Conservation (phyloP, 2,797 vertebrate species). For the Crocidura indochinensis region DNA sequence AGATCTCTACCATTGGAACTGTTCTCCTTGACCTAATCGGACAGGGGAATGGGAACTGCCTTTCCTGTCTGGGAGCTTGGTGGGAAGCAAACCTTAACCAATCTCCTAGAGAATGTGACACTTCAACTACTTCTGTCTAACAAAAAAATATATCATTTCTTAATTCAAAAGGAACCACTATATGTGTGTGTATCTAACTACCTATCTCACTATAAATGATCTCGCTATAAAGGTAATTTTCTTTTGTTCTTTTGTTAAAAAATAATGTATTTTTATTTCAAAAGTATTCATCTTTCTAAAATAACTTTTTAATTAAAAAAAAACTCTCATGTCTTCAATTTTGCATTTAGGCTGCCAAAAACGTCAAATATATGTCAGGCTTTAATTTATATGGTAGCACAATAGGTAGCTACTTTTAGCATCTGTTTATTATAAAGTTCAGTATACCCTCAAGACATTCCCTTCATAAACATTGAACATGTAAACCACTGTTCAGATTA, state of each 20-base stretch:
- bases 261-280: constrained; percentile 15
- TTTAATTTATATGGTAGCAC: constrained; percentile 75
- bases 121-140: background rate
- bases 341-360: constrained; percentile 77
- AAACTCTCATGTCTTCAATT: constrained; percentile 38
- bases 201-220: background rate
- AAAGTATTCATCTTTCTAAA: constrained; percentile 37
- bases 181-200: too few relatives aligned
- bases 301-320: constrained; percentile 3
- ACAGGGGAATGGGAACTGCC: too few relatives aligned
- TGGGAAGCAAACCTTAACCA: too few relatives aligned
- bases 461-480: constrained; percentile 87
- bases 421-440: constrained; percentile 87
- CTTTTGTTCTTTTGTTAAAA: background rate
- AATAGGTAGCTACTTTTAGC: constrained; percentile 79
- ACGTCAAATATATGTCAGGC: constrained; percentile 76
- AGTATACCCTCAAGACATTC: constrained; percentile 83
- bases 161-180: background rate
- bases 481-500: constrained; percentile 89
- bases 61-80: too few relatives aligned
- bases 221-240: background rate
- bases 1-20: too few relatives aligned
- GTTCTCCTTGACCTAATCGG: too few relatives aligned
- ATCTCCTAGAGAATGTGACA: too few relatives aligned
- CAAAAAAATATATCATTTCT: background rate